Conservation (phyloP, 2,888 invertebrate genomes). For the Euclidia mi region DNA sequence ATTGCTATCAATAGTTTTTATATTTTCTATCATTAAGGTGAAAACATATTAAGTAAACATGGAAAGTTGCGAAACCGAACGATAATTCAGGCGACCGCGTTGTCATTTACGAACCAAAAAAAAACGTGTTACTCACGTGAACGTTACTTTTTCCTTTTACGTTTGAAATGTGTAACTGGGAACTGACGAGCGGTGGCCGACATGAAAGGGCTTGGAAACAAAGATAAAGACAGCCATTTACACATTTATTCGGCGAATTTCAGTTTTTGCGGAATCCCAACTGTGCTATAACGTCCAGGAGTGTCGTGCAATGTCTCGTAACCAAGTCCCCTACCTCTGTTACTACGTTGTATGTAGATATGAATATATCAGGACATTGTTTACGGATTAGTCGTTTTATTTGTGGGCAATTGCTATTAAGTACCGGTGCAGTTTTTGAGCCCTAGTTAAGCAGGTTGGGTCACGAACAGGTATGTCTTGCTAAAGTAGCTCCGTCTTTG, state of each 20-base stretch:
- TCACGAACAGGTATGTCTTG: too few species aligned
- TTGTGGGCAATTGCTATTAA: too few species aligned
- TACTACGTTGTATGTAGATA: too few species aligned
- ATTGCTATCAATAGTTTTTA: too few species aligned
- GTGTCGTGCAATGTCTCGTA: slow-evolving; percentile 12
- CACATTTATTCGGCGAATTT: slow-evolving; percentile 26
- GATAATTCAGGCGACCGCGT: background rate
- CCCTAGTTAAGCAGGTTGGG: too few species aligned
- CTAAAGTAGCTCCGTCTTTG: too few species aligned
- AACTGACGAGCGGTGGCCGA: background rate
- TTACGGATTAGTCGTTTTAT: too few species aligned
- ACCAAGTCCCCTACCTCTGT: slow-evolving; percentile 3
- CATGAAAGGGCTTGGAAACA: background rate
- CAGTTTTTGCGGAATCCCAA: slow-evolving; percentile 20
- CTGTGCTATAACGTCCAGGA: slow-evolving; percentile 13
- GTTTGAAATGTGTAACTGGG: slow-evolving; percentile 4
- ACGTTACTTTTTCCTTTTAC: slow-evolving; percentile 7
- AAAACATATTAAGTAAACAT: too few species aligned
- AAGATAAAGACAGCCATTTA: slow-evolving; percentile 15
- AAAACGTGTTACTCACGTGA: background rate
- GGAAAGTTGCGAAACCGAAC: background rate
- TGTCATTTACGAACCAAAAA: slow-evolving; percentile 10
- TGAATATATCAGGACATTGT: too few species aligned
- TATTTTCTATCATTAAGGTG: too few species aligned
- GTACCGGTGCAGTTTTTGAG: too few species aligned